A percentile compares a stretch with the other conserved stretches of the same genome.
Evolutionary conservation across 2,888 invertebrate species (phyloP).

Genomic region (Agapostemon virescens): DNA sequence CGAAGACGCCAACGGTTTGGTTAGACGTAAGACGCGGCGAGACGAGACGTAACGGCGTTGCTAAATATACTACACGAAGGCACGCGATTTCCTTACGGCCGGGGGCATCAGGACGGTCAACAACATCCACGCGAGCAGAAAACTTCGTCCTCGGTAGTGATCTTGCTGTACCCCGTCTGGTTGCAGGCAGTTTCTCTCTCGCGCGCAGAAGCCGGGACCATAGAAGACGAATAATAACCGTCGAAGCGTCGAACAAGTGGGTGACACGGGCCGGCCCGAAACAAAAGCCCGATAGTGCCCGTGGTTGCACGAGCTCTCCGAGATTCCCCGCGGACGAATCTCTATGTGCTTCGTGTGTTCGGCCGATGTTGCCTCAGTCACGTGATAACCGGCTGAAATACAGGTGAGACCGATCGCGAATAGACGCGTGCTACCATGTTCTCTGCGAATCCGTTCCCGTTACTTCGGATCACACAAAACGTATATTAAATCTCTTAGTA

Average conservation of each 20-base stretch:
- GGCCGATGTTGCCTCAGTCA: slow-evolving; percentile 45
- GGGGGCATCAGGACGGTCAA: slow-evolving; percentile 43
- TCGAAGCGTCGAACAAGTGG: slow-evolving; percentile 14
- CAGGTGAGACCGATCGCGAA: slow-evolving; percentile 36
- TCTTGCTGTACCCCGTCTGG: slow-evolving; percentile 13
- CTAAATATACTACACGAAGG: slow-evolving; percentile 75
- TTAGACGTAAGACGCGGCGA: slow-evolving; percentile 23
- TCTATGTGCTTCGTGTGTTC: slow-evolving; percentile 14
- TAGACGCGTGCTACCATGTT: background rate
- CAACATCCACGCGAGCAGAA: slow-evolving; percentile 35
- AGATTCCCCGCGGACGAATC: slow-evolving; percentile 4
- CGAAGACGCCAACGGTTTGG: slow-evolving; percentile 56
- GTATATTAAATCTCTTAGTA: background rate
- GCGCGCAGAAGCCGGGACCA: slow-evolving; percentile 3
- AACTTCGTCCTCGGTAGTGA: slow-evolving; percentile 34
- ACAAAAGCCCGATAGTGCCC: background rate
- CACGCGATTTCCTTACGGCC: slow-evolving; percentile 68
- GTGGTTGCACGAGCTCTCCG: slow-evolving; percentile 14
- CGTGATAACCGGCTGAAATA: slow-evolving; percentile 40
- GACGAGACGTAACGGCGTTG: slow-evolving; percentile 59
- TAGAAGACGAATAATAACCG: slow-evolving; percentile 15
- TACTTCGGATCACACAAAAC: background rate
- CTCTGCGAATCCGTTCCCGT: background rate
- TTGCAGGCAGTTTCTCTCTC: background rate
- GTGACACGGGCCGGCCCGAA: slow-evolving; percentile 1